A percentile compares a stretch with the other conserved stretches of the same genome.
phyloP scores from a whole-genome alignment of 2,113 vertebrate species.

The Archocentrus centrarchus region DNA sequence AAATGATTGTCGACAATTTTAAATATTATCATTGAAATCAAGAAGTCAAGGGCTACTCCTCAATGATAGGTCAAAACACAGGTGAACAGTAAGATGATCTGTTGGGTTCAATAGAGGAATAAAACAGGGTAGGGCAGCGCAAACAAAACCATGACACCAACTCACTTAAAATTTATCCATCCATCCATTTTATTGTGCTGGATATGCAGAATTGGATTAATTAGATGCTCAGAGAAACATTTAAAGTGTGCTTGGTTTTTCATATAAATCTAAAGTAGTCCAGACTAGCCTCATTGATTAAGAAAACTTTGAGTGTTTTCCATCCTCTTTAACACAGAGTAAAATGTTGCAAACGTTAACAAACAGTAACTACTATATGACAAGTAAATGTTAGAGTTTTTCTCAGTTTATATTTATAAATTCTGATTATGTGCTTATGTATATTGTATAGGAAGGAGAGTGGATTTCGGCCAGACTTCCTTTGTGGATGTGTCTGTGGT shows the following conservation, averaged over 20 bases:
- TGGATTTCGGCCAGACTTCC: slow-evolving; percentile 68
- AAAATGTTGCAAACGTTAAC: background rate
- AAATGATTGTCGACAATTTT: slow-evolving; percentile 2
- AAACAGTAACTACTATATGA: too few relatives aligned
- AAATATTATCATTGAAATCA: background rate
- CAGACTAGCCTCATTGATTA: background rate
- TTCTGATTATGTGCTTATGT: slow-evolving; percentile 18
- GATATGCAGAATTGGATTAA: too few relatives aligned
- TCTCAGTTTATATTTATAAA: background rate
- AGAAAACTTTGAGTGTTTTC: background rate
- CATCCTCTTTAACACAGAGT: background rate
- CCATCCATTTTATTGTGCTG: too few relatives aligned
- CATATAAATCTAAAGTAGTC: background rate
- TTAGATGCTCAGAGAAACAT: slow-evolving; percentile 27
- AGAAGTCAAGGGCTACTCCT: background rate
- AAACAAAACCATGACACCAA: slow-evolving; percentile 13
- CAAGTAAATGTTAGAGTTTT: too few relatives aligned
- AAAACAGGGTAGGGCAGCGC: slow-evolving; percentile 1
- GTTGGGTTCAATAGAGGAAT: background rate
- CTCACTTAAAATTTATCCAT: background rate
- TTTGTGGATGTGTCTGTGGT: slow-evolving; percentile 74
- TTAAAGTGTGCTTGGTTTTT: slow-evolving; percentile 20
- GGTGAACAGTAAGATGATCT: background rate
- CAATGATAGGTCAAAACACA: background rate
- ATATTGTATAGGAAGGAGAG: slow-evolving; percentile 64